phyloP scores from a whole-genome alignment of 2,888 invertebrate species.

The Amphipoea oculea region DNA sequence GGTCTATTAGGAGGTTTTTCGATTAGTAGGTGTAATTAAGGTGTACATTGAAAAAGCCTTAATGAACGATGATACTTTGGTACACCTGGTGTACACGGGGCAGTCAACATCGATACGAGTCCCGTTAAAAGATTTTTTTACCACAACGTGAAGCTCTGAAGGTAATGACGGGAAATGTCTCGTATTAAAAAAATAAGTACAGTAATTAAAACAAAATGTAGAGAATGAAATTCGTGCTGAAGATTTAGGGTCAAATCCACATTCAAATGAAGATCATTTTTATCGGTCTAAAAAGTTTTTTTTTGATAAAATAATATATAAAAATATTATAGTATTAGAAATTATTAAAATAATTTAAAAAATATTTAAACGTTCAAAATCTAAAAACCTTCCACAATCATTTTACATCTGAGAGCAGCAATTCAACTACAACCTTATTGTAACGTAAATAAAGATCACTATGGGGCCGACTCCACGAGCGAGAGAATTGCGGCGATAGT shows the following conservation, averaged over 20 bases:
- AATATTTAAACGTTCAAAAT: constrained; percentile 57
- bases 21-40: constrained; percentile 46
- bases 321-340: constrained; percentile 86
- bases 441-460: no score
- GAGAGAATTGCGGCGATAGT: no score
- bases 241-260: constrained; percentile 84
- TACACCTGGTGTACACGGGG: background rate
- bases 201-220: constrained; percentile 92
- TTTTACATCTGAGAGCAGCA: no score
- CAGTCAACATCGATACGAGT: background rate
- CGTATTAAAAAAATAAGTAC: constrained; percentile 93
- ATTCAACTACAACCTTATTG: no score
- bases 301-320: constrained; percentile 89
- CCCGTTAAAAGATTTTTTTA: background rate
- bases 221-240: constrained; percentile 83
- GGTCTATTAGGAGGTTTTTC: constrained; percentile 17
- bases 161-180: fast-evolving
- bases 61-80: background rate
- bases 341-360: constrained; percentile 81
- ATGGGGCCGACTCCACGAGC: no score
- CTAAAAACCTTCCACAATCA: background rate
- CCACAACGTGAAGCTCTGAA: background rate
- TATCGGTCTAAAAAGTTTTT: constrained; percentile 91
- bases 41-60: constrained; percentile 19
- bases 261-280: constrained; percentile 92